Evolutionary conservation across 1,140 invertebrate genomes (phyloP).

Genomic region (Druon quercuslanigerum): DNA sequence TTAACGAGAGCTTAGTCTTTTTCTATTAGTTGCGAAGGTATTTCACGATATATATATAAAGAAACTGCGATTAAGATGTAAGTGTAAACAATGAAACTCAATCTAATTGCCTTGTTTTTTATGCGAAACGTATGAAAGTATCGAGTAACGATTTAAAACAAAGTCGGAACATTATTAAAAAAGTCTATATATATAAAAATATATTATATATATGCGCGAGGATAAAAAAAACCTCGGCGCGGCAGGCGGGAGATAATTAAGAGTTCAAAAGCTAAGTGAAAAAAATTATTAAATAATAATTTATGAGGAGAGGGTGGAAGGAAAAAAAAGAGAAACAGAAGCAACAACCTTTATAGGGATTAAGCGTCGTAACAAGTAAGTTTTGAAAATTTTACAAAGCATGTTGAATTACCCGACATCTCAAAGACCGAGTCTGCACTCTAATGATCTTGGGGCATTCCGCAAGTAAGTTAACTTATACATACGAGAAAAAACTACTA

Average conservation of each 20-base stretch:
- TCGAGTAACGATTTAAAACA: slow-evolving; percentile 66
- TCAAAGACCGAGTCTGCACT: slow-evolving; percentile 59
- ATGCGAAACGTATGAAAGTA: slow-evolving; percentile 72
- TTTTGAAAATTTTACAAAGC: slow-evolving; percentile 67
- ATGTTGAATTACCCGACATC: slow-evolving; percentile 58
- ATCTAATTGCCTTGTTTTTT: slow-evolving; percentile 76
- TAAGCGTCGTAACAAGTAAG: slow-evolving; percentile 57
- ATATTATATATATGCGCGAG: slow-evolving; percentile 56
- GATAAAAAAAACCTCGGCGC: slow-evolving; percentile 49
- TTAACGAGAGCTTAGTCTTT: slow-evolving; percentile 68
- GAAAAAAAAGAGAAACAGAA: slow-evolving; percentile 37
- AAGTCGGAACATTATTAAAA: slow-evolving; percentile 58
- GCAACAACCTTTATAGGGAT: slow-evolving; percentile 43
- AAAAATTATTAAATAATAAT: slow-evolving; percentile 54
- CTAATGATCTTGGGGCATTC: slow-evolving; percentile 64
- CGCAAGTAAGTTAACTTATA: slow-evolving; percentile 58
- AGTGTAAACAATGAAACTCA: slow-evolving; percentile 71
- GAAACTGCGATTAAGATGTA: slow-evolving; percentile 62
- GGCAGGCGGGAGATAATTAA: slow-evolving; percentile 57
- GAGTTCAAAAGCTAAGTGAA: slow-evolving; percentile 62
- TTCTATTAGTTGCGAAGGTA: slow-evolving; percentile 66
- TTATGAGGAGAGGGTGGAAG: slow-evolving; percentile 35
- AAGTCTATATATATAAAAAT: slow-evolving; percentile 50
- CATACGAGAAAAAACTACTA: slow-evolving; percentile 48
- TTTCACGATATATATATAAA: slow-evolving; percentile 57